Conservation (phyloP, 92 coral and sea anemone genomes). For the Paragorgia papillata region DNA sequence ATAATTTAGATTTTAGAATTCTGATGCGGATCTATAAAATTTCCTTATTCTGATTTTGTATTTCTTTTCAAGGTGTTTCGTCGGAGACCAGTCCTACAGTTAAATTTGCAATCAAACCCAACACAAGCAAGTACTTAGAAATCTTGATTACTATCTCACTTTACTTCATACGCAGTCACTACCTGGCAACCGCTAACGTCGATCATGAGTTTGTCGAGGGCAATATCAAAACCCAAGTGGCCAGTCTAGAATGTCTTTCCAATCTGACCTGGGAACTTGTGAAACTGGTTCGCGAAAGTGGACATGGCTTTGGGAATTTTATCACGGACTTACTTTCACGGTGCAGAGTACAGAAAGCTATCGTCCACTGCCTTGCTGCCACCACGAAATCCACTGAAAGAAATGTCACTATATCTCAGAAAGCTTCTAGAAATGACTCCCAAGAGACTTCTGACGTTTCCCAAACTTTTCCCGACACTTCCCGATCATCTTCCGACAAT, state of each 20-base stretch:
- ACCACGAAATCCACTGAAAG: slow-evolving; percentile 65
- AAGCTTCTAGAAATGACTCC: too few relatives aligned
- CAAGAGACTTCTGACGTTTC: too few relatives aligned
- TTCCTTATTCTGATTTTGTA: neutral
- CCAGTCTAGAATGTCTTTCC: slow-evolving; percentile 79
- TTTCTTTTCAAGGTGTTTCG: slow-evolving; percentile 22
- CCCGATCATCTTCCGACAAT: slow-evolving; percentile 35
- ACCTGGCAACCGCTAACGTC: slow-evolving; percentile 64
- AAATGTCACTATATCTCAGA: too few relatives aligned
- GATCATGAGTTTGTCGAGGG: slow-evolving; percentile 75
- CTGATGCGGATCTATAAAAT: too few relatives aligned
- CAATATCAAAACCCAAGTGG: slow-evolving; percentile 84
- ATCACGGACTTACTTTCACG: slow-evolving; percentile 93
- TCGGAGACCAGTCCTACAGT: slow-evolving; percentile 5
- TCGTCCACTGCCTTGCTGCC: slow-evolving; percentile 85
- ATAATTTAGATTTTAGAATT: too few relatives aligned
- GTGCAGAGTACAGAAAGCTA: slow-evolving; percentile 95
- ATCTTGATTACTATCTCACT: slow-evolving; percentile 84
- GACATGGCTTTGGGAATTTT: slow-evolving; percentile 90
- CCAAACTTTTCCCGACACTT: neutral
- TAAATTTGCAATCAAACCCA: slow-evolving; percentile 76
- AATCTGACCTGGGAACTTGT: slow-evolving; percentile 88
- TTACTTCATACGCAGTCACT: slow-evolving; percentile 95
- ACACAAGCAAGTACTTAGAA: slow-evolving; percentile 95
- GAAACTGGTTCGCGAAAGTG: slow-evolving; percentile 89